These are phyloP conservation scores for Trichoplax adhaerens DNA, from an alignment of 37 sponge, comb jelly and placozoan genomes.

Conservation along the genomic window DNA sequence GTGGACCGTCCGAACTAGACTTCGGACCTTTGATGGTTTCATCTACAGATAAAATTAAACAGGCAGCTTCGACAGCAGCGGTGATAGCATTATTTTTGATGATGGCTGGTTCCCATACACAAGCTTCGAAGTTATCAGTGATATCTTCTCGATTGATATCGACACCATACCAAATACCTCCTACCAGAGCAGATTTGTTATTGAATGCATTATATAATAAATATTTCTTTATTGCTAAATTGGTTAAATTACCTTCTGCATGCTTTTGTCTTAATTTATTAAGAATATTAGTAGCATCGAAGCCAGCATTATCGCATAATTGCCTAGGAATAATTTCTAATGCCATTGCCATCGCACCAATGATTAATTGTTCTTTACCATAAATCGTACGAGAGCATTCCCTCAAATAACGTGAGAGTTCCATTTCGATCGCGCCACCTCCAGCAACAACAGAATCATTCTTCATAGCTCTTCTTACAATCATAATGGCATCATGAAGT, in stretches of 20 bases:
- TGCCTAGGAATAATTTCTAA: slow-evolving; percentile 93
- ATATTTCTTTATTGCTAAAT: neutral
- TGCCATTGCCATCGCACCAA: slow-evolving; percentile 81
- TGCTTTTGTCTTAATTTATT: slow-evolving; percentile 94
- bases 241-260: slow-evolving; percentile 38
- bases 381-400: slow-evolving; percentile 68
- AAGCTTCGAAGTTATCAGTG: slow-evolving; percentile 84
- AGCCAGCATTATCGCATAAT: slow-evolving; percentile 99
- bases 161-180: slow-evolving; percentile 89
- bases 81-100: slow-evolving; percentile 89
- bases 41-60: slow-evolving; percentile 88
- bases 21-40: slow-evolving; percentile 94
- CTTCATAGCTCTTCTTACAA: slow-evolving; percentile 90
- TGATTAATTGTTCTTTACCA: slow-evolving; percentile 90
- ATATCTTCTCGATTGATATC: slow-evolving; percentile 86
- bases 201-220: neutral
- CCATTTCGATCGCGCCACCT: slow-evolving; percentile 99
- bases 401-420: slow-evolving; percentile 75
- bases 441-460: slow-evolving; percentile 96
- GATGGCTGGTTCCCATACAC: slow-evolving; percentile 95
- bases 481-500: slow-evolving; percentile 99
- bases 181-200: slow-evolving; percentile 15
- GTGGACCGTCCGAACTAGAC: slow-evolving; percentile 21
- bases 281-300: slow-evolving; percentile 84
- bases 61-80: slow-evolving; percentile 87